Percentiles rank a stretch among this genome's conserved stretches.
Evolutionary conservation across 2,113 vertebrate genomes (phyloP).

Genomic region (Centrocercus urophasianus): DNA sequence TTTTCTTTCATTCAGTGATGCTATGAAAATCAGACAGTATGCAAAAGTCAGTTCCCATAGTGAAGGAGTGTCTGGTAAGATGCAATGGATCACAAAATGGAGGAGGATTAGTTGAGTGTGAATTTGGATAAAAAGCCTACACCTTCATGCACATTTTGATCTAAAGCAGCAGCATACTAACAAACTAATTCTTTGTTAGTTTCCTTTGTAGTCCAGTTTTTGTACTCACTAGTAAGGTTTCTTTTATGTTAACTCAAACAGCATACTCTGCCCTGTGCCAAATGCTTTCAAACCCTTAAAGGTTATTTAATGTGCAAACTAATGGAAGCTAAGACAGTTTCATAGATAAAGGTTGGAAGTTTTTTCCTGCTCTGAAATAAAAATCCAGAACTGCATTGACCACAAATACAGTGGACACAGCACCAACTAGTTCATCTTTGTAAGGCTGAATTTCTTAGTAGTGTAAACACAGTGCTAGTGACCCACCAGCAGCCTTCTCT

Average conservation of each 20-base stretch:
- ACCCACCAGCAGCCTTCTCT: not conserved
- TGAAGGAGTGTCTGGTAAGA: not conserved
- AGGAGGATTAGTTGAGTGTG: not conserved
- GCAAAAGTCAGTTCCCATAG: not conserved
- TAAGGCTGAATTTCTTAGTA: not conserved
- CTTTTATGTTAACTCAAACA: not conserved
- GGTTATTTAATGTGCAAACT: not conserved
- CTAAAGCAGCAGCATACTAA: not conserved
- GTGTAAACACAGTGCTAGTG: not conserved
- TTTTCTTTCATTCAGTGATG: not conserved
- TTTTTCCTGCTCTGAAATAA: not conserved
- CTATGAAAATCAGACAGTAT: not conserved
- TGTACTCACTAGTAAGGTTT: not conserved
- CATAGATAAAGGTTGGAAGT: not conserved
- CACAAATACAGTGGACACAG: not conserved
- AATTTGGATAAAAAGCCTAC: not conserved
- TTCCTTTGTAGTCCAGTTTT: not conserved
- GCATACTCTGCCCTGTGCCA: not conserved
- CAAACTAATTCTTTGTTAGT: not conserved
- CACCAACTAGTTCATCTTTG: not conserved
- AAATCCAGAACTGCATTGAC: not conserved
- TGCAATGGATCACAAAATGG: not conserved
- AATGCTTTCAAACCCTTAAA: not conserved
- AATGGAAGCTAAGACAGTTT: not conserved
- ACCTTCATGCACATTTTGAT: not conserved